These are phyloP conservation scores for Diadegma fenestrale DNA, from an alignment of 2,888 invertebrate species.

Conservation along the genomic window DNA sequence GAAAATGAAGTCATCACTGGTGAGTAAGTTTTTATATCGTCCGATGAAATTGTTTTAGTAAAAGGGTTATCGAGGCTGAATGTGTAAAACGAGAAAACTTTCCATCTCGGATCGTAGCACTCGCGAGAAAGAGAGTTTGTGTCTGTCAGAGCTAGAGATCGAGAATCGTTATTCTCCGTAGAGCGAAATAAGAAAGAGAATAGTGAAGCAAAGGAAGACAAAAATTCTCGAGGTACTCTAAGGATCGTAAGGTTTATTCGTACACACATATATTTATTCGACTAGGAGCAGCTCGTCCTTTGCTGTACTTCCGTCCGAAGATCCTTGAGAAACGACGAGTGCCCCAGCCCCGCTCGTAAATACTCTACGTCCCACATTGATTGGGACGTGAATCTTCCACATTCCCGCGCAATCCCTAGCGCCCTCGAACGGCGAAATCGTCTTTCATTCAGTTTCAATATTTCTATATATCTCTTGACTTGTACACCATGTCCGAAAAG, in stretches of 20 bases:
- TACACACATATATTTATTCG: constrained; percentile 25
- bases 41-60: not conserved
- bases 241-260: constrained; percentile 30
- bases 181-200: not conserved
- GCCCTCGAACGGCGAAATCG: constrained; percentile 31
- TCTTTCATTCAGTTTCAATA: constrained; percentile 8
- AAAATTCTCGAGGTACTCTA: constrained; percentile 50
- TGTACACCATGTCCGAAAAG: constrained; percentile 11
- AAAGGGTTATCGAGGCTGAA: not conserved
- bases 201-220: constrained; percentile 54
- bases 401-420: constrained; percentile 44
- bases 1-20: constrained; percentile 4
- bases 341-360: constrained; percentile 82
- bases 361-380: constrained; percentile 81
- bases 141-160: constrained; percentile 13
- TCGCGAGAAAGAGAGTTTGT: not conserved
- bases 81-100: constrained; percentile 1
- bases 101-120: not conserved
- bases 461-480: constrained; percentile 8
- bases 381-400: constrained; percentile 83
- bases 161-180: constrained; percentile 42
- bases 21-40: not conserved
- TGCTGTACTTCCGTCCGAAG: constrained; percentile 29
- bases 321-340: constrained; percentile 77
- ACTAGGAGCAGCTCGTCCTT: constrained; percentile 11